Conservation (phyloP, 37 sponge, comb jelly and placozoan species). For the Petrosia ficiformis region DNA sequence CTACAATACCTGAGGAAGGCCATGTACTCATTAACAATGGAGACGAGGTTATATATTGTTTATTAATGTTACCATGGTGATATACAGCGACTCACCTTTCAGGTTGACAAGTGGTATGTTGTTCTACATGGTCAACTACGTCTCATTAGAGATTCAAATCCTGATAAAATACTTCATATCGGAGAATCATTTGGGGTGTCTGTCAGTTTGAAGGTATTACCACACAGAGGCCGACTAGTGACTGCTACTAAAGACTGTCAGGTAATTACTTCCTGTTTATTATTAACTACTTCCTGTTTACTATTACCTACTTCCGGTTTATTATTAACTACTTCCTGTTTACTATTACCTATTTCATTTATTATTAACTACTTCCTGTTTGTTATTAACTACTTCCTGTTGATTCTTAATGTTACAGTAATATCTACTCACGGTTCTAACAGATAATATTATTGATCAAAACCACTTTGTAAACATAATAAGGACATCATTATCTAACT, state of each 20-base stretch:
- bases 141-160: conserved; percentile 27
- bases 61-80: neutral
- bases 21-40: conserved; percentile 57
- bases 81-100: neutral
- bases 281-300: neutral
- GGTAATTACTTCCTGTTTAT: conserved; percentile 16
- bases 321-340: neutral
- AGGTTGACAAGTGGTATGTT: conserved; percentile 69
- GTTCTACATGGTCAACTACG: conserved; percentile 69
- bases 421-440: neutral
- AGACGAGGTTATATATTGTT: conserved; percentile 37
- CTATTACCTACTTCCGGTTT: neutral
- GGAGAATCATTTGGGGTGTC: conserved; percentile 71
- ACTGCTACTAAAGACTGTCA: conserved; percentile 59
- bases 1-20: conserved; percentile 34
- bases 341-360: too few relatives aligned
- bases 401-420: neutral
- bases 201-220: conserved; percentile 43
- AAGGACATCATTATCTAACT: too few relatives aligned
- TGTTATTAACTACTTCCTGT: neutral
- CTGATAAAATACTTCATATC: conserved; percentile 39
- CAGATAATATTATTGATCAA: too few relatives aligned
- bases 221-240: conserved; percentile 59
- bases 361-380: neutral
- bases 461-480: too few relatives aligned